Percentiles rank a stretch among this genome's conserved stretches.
Conservation (phyloP, 1,140 invertebrate genomes). For the Megalonaias nervosa region DNA sequence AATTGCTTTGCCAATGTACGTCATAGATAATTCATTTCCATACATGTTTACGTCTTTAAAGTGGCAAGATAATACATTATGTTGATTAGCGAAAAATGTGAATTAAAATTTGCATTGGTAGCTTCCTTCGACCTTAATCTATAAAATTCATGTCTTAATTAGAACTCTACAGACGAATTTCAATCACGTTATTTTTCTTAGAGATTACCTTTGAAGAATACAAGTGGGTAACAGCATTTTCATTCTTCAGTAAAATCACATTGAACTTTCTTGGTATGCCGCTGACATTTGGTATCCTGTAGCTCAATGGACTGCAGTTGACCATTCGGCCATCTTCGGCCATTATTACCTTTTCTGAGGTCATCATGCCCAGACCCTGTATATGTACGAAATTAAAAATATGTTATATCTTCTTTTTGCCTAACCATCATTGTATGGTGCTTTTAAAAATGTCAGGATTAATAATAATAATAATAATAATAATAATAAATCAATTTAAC, state of each 20-base stretch:
- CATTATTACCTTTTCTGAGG: conserved; percentile 89
- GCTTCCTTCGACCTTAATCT: too few species aligned
- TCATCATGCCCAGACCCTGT: conserved; percentile 90
- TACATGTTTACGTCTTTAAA: too few species aligned
- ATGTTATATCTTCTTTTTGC: neutral
- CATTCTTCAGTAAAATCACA: conserved; percentile 89
- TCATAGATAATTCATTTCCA: too few species aligned
- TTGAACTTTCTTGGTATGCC: conserved; percentile 94
- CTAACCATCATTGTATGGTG: neutral
- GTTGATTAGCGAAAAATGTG: too few species aligned
- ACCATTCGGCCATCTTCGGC: conserved; percentile 85
- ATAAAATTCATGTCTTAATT: too few species aligned
- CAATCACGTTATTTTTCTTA: neutral
- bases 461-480: neutral
- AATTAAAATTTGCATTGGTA: too few species aligned
- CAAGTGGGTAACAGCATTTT: conserved; percentile 88
- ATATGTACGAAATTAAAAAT: conserved; percentile 16
- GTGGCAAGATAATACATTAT: too few species aligned
- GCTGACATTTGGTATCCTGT: conserved; percentile 90
- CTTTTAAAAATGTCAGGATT: neutral
- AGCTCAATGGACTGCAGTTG: conserved; percentile 90
- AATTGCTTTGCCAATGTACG: too few species aligned
- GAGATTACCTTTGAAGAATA: conserved; percentile 91
- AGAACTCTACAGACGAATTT: too few species aligned
- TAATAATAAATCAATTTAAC: neutral